Evolutionary conservation across 37 sponge, comb jelly and placozoan species (phyloP).

Genomic region (Halichondria panicea): DNA sequence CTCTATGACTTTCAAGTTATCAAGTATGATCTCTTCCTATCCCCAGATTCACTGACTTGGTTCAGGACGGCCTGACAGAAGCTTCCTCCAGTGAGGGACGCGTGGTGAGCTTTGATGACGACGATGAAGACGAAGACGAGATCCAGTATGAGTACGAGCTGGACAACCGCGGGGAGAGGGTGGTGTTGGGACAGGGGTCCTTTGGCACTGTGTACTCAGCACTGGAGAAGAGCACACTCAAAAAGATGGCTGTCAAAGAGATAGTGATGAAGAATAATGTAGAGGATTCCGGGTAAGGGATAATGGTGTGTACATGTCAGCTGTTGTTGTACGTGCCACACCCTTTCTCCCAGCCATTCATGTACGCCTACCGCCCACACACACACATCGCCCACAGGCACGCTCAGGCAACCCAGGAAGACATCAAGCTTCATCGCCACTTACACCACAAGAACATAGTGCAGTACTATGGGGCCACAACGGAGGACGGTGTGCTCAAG

Average conservation of each 20-base stretch:
- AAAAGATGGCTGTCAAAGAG: constrained; percentile 90
- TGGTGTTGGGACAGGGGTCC: constrained; percentile 69
- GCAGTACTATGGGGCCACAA: constrained; percentile 78
- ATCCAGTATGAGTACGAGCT: constrained; percentile 61
- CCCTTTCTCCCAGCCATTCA: background rate
- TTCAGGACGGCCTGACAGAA: background rate
- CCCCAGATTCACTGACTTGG: constrained; percentile 29
- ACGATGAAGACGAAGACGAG: background rate
- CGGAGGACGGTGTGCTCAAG: constrained; percentile 76
- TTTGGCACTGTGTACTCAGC: constrained; percentile 90
- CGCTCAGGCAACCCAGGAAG: constrained; percentile 81
- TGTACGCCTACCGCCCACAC: background rate
- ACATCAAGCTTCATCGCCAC: constrained; percentile 84
- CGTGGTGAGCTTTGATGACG: background rate
- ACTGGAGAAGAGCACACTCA: constrained; percentile 72
- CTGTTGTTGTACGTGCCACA: no score
- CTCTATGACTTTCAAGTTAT: background rate
- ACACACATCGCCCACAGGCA: constrained; percentile 42
- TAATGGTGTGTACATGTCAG: no score
- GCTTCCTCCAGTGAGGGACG: background rate
- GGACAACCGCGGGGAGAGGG: constrained; percentile 33
- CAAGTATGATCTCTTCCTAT: background rate
- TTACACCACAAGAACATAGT: constrained; percentile 93
- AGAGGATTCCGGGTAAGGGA: no score
- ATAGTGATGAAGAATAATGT: constrained; percentile 76